A percentile compares a stretch with the other conserved stretches of the same genome.
Evolutionary conservation across 2,888 invertebrate species (phyloP).

Genomic region (Morpho helenor): DNA sequence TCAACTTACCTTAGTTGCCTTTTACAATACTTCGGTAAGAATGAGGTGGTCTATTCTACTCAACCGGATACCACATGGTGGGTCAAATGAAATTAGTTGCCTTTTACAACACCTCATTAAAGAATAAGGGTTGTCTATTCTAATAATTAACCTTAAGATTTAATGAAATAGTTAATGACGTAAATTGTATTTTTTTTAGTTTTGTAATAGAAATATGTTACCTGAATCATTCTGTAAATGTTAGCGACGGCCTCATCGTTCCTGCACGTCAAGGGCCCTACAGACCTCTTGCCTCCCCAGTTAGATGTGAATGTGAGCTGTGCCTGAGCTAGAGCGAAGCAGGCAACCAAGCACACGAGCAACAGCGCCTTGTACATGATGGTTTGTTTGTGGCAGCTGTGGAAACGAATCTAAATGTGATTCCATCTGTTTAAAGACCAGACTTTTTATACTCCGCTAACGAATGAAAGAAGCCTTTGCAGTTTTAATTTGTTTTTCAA

Average conservation of each 20-base stretch:
- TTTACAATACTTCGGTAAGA: too few species aligned
- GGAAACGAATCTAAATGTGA: constrained; percentile 14
- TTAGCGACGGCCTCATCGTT: constrained; percentile 54
- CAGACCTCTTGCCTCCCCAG: constrained; percentile 70
- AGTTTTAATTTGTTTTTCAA: constrained; percentile 31
- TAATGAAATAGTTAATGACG: too few species aligned
- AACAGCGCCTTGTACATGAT: constrained; percentile 48
- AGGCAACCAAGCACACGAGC: constrained; percentile 45
- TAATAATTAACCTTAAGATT: too few species aligned
- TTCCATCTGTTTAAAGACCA: constrained; percentile 1
- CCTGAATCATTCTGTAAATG: constrained; percentile 64
- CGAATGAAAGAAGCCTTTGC: constrained; percentile 41
- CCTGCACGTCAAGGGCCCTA: constrained; percentile 47
- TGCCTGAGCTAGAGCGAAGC: constrained; percentile 50
- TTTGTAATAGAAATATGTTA: constrained; percentile 24
- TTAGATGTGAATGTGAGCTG: constrained; percentile 79
- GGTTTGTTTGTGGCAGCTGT: not conserved
- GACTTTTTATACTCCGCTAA: constrained; percentile 38
- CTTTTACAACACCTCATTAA: too few species aligned
- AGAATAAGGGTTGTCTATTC: too few species aligned
- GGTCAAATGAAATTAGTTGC: too few species aligned
- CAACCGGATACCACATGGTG: too few species aligned
- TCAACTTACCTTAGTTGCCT: too few species aligned
- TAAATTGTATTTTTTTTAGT: too few species aligned
- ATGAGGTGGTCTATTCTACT: too few species aligned